Conservation (phyloP, 64 coral and sea anemone genomes). For the Montipora capricornis region DNA sequence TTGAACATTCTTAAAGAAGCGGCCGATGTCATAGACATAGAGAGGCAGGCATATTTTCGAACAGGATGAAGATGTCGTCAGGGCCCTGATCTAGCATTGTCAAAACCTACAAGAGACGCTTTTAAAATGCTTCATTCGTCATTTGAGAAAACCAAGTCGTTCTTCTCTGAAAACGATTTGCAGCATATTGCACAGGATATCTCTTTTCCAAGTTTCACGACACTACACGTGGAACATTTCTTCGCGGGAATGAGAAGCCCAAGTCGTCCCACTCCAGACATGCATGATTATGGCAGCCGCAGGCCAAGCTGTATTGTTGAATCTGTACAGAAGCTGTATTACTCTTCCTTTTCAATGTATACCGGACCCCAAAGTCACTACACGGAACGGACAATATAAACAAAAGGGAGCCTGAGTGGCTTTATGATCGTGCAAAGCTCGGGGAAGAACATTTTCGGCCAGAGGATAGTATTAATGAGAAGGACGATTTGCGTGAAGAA, state of each 20-base stretch:
- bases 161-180: constrained; percentile 31
- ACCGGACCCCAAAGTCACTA: constrained; percentile 58
- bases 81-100: constrained; percentile 34
- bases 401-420: background rate
- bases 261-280: constrained; percentile 46
- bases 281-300: constrained; percentile 46
- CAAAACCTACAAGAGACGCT: constrained; percentile 52
- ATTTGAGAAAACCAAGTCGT: constrained; percentile 23
- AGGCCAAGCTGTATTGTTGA: constrained; percentile 40
- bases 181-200: constrained; percentile 28
- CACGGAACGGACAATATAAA: background rate
- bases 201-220: constrained; percentile 53
- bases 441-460: background rate
- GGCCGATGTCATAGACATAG: constrained; percentile 24
- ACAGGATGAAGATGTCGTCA: constrained; percentile 19
- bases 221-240: constrained; percentile 57
- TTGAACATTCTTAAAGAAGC: constrained; percentile 23
- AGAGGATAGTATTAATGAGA: background rate
- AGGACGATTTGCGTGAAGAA: background rate
- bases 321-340: constrained; percentile 38
- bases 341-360: constrained; percentile 47
- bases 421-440: constrained; percentile 2
- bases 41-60: background rate
- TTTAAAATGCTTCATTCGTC: constrained; percentile 51
- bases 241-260: constrained; percentile 49